Base-by-base conservation (phyloP, 1,140 invertebrate genomes). In the Orchestia grillus region DNA sequence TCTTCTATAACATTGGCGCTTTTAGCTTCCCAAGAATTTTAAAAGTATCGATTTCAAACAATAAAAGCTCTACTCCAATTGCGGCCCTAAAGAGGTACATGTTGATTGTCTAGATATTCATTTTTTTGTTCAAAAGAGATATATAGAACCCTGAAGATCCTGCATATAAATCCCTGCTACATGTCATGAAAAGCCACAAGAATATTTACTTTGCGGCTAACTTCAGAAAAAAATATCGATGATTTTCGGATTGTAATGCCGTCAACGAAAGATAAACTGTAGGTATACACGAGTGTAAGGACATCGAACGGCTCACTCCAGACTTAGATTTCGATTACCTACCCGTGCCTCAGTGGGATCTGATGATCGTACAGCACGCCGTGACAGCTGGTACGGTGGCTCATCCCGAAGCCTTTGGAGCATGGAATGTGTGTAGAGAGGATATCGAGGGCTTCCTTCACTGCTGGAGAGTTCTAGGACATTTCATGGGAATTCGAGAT, bases 371-470 rank as follows among this genome's bases (percentile, higher is more conserved):
- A 15, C 90, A 92, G 90, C 43, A 92, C 90, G 90, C 90, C 41
- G 11, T 92, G 19, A 44, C 43, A 1, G 44, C 4, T 11, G 43
- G 90, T 15, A 4, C 43, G 3, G 44, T 44, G n/a, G 41, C 90
- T 28, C 90, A 92, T 92, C 90, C 90, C n/a, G 90, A 92, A 44
- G 90, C 90, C 43, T 92, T 92, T 43, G 90, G 90, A 8, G 90
- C 90, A 8, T 92, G 90, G 90, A 36, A 92, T 92, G 40, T 92
- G 6, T 6, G 8, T 92, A 42, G 43, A 43, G 90, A 92, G 43
- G 90, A 92, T 92, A 44, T 44, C 41, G 90, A 92, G 11, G 90
- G 90, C 11, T 92, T 43, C 43, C 6, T 92, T 43, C 43, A 92
- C 90, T 92, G 23, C 90, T 92, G 90, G 90, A 92, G 43, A 92